Base-by-base conservation (phyloP, 2,888 invertebrate genomes). In the Scelioninae gen. 2 region DNA sequence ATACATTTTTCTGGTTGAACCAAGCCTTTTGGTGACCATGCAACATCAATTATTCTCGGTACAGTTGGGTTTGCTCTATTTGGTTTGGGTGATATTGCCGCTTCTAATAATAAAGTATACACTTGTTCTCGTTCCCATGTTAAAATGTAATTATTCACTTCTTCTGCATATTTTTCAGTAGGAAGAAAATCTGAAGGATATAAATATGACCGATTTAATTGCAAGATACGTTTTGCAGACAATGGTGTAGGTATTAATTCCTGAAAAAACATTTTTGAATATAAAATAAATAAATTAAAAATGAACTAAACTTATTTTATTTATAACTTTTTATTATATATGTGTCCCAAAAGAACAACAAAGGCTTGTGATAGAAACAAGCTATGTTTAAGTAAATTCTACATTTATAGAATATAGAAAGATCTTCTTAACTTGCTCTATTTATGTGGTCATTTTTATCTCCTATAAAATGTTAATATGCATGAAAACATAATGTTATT, bases 1-100 rank as follows among this genome's bases (percentile, higher is more conserved):
- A 84, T 50, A 46, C 85, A 84, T 58, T 80, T 82, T 4, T 63
- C 75, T 0, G 83, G 80, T 45, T 79, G 60, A 1, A 81, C 60
- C 11, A 86, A 61, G 28, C 79, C 78, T 50, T 75, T 61, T 1
- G 85, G 84, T 0, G 86, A 86, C 86, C 86, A 86, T 2, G 77
- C 73, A 0, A 82, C 35, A 10, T 74, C 73, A 0, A 76, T 43
- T 71, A 85, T 81, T 63, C 77, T 79, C 2, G 83, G 77, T 0
- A 65, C 53, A 2, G 77, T 58, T 16, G 77, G 75, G 15, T 39
- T 75, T 16, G 76, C 74, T 0, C 80, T 81, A 1, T 76, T 64
- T 18, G 84, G 57, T 28, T 78, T 82, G 1, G 86, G 84, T 1
- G 82, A 80, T 4, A 83, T 50, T 6, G 79, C 73, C 18, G 79